Percentiles rank a stretch among this genome's conserved stretches.
Evolutionary conservation across 2,888 invertebrate genomes (phyloP).

Genomic region (Archips crataeganus): DNA sequence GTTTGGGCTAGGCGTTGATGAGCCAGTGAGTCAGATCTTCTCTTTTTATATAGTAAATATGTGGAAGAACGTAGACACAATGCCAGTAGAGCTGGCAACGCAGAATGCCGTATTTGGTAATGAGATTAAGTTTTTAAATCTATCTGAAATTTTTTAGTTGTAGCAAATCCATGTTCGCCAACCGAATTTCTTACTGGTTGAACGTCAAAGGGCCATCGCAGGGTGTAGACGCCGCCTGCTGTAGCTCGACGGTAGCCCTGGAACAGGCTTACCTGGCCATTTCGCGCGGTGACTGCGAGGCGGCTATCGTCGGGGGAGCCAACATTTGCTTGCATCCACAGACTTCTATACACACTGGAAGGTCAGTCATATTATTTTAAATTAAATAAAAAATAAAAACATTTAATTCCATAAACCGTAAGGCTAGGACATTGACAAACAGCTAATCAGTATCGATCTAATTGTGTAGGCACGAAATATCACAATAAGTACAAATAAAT

Average conservation of each 20-base stretch:
- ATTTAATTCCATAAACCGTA: no score
- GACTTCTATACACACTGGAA: slow-evolving; percentile 63
- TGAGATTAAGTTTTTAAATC: no score
- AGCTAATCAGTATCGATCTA: no score
- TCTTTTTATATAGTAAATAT: no score
- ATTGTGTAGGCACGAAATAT: no score
- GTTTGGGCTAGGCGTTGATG: no score
- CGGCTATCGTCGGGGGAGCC: slow-evolving; percentile 87
- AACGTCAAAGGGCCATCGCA: slow-evolving; percentile 72
- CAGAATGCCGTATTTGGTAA: background rate
- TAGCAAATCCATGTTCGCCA: slow-evolving; percentile 70
- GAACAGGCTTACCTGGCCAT: slow-evolving; percentile 67
- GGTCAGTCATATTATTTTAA: slow-evolving; percentile 58
- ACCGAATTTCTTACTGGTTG: slow-evolving; percentile 75
- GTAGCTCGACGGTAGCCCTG: slow-evolving; percentile 64
- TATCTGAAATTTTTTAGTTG: slow-evolving; percentile 53
- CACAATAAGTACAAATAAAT: no score
- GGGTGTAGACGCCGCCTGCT: slow-evolving; percentile 65
- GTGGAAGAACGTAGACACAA: no score
- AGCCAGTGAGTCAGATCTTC: no score
- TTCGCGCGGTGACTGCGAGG: slow-evolving; percentile 65
- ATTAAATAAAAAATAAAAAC: no score
- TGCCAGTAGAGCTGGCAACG: no score
- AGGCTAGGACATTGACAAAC: no score
- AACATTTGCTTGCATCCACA: slow-evolving; percentile 86